These are phyloP conservation scores for Trichonephila inaurata DNA, from an alignment of 1,140 invertebrate species.

Conservation along the genomic window DNA sequence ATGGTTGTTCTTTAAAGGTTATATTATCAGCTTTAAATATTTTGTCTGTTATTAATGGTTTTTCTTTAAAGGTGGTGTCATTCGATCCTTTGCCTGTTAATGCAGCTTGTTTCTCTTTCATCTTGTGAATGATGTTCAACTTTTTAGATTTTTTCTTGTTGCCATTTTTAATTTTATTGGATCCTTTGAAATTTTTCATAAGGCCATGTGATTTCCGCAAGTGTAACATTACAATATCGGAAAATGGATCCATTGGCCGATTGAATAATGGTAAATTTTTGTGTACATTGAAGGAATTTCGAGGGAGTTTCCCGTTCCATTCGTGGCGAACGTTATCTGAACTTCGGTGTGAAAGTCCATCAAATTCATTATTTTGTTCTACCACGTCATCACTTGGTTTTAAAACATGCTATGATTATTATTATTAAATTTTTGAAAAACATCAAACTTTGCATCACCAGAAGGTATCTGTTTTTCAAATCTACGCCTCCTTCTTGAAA, in stretches of 20 bases:
- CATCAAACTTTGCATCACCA: neutral
- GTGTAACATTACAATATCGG: too few relatives aligned
- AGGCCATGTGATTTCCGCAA: neutral
- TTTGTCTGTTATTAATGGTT: neutral
- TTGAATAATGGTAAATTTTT: neutral
- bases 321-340: neutral
- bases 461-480: neutral
- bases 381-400: neutral
- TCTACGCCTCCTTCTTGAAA: neutral
- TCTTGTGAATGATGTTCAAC: neutral
- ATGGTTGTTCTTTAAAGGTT: neutral
- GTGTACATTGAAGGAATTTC: neutral
- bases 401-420: neutral
- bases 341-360: neutral
- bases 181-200: neutral
- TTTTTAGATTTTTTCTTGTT: neutral
- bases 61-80: neutral
- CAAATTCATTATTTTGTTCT: neutral
- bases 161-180: neutral
- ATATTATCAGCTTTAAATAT: neutral
- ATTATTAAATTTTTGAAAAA: neutral
- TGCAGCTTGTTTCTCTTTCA: neutral
- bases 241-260: neutral
- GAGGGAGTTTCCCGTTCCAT: neutral
- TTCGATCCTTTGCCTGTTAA: neutral